These are phyloP conservation scores for Byasa hedistus DNA, from an alignment of 2,888 invertebrate genomes.

Conservation along the genomic window DNA sequence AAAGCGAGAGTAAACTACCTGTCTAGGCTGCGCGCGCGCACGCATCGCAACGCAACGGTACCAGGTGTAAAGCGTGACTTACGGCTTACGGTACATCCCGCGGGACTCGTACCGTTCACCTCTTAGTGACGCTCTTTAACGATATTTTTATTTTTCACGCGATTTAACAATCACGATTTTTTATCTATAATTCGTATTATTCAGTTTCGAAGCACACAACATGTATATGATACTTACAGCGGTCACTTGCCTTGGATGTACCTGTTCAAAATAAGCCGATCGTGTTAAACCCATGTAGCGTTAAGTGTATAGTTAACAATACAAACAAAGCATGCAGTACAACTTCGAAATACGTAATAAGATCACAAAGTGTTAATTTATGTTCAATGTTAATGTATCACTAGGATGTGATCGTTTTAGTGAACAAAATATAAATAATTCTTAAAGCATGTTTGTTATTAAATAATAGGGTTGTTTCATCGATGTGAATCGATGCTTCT, in stretches of 20 bases:
- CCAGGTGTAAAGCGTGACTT: slow-evolving; percentile 47
- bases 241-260: slow-evolving; percentile 21
- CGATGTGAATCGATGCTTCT: slow-evolving; percentile 6
- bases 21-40: slow-evolving; percentile 48
- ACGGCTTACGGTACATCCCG: slow-evolving; percentile 58
- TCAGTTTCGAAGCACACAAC: slow-evolving; percentile 6
- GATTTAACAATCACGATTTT: background rate
- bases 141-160: background rate
- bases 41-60: slow-evolving; percentile 54
- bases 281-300: slow-evolving; percentile 3
- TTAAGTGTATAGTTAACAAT: no score
- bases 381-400: background rate
- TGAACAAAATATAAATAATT: no score
- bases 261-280: slow-evolving; percentile 23
- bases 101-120: slow-evolving; percentile 43
- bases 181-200: background rate
- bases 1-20: slow-evolving; percentile 69
- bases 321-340: no score
- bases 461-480: no score
- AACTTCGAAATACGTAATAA: no score
- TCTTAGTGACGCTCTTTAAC: slow-evolving; percentile 37
- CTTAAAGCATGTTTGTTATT: no score
- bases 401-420: background rate
- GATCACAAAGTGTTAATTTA: no score
- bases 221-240: slow-evolving; percentile 20